These are phyloP conservation scores for Entosphenus tridentatus DNA, from an alignment of 2,113 vertebrate species.

Conservation along the genomic window DNA sequence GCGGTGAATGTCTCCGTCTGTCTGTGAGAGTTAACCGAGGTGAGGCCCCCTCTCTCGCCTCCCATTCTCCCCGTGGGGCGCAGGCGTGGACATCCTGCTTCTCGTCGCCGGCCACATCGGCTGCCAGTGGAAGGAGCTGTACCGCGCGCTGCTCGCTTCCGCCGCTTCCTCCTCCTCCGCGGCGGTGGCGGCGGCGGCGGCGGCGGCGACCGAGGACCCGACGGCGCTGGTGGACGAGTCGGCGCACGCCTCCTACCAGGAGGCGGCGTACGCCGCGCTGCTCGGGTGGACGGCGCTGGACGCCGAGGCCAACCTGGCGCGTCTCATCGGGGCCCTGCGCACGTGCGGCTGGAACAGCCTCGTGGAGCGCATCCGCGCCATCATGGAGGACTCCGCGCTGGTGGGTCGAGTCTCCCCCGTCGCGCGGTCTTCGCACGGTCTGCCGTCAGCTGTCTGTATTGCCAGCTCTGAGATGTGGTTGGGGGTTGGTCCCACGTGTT, in stretches of 20 bases:
- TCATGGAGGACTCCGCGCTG: conserved; percentile 81
- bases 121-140: conserved; percentile 79
- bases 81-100: conserved; percentile 81
- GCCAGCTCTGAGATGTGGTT: no score
- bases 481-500: no score
- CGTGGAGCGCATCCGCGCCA: conserved; percentile 70
- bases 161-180: background rate
- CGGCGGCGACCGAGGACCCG: no score
- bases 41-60: background rate
- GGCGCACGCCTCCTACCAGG: conserved; percentile 53
- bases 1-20: no score
- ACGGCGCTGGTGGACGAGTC: background rate
- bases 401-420: conserved; percentile 16
- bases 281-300: conserved; percentile 90
- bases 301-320: conserved; percentile 69
- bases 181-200: no score
- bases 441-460: background rate
- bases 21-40: no score
- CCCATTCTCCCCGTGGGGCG: conserved; percentile 4
- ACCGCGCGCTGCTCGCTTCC: conserved; percentile 61
- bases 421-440: conserved; percentile 5
- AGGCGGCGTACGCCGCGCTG: conserved; percentile 63
- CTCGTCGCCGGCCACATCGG: conserved; percentile 71
- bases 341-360: conserved; percentile 68
- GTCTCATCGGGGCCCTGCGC: conserved; percentile 67